Percentiles rank a stretch among this genome's conserved stretches.
Evolutionary conservation across 2,888 invertebrate species (phyloP).

Genomic region (Sipha maydis): DNA sequence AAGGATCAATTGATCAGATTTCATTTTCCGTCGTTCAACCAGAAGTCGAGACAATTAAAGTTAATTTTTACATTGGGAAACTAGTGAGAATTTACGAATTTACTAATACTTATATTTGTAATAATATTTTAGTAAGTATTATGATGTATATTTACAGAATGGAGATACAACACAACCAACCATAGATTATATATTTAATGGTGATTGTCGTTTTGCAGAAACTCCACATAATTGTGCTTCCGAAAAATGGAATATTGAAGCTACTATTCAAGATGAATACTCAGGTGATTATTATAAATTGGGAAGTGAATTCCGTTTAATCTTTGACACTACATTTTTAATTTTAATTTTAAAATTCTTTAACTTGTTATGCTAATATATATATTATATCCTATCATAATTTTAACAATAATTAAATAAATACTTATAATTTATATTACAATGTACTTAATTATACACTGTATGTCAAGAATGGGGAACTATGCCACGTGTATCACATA

Average conservation of each 20-base stretch:
- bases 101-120: not conserved
- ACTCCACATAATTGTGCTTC: constrained; percentile 73
- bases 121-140: not conserved
- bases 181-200: constrained; percentile 74
- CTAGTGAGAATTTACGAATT: constrained; percentile 63
- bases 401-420: too few species aligned
- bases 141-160: constrained; percentile 64
- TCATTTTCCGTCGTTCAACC: constrained; percentile 73
- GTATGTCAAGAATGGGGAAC: too few species aligned
- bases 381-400: too few species aligned
- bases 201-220: constrained; percentile 73
- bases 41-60: constrained; percentile 67
- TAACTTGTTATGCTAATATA: too few species aligned
- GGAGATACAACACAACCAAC: constrained; percentile 72
- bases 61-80: constrained; percentile 64
- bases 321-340: too few species aligned
- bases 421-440: too few species aligned
- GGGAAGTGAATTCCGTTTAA: too few species aligned
- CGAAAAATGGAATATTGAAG: constrained; percentile 77
- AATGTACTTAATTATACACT: too few species aligned
- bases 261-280: constrained; percentile 75
- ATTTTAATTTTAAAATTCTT: too few species aligned
- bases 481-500: too few species aligned
- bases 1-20: constrained; percentile 73
- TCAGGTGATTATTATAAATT: constrained; percentile 70